A percentile compares a stretch with the other conserved stretches of the same genome.
phyloP scores from a whole-genome alignment of 2,797 vertebrate species.

The Acipenser transmontanus region DNA sequence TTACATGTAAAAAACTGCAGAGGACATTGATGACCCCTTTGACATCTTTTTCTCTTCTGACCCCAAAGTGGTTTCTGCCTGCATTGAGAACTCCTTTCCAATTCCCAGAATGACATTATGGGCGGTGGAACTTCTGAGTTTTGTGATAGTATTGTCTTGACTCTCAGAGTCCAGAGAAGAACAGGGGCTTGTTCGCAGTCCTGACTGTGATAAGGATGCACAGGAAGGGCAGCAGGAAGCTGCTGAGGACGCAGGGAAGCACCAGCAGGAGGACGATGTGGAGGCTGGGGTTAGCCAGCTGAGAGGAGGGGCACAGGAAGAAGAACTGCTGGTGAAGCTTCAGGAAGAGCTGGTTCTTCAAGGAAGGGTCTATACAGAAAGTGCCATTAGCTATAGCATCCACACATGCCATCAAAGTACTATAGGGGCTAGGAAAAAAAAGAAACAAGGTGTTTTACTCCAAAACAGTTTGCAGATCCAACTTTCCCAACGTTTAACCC shows the following conservation, averaged over 20 bases:
- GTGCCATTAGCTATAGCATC: rapidly evolving
- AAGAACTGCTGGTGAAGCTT: conserved; percentile 51
- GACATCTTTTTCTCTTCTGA: no score
- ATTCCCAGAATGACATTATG: no score
- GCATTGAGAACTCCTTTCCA: no score
- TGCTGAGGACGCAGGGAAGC: conserved; percentile 33
- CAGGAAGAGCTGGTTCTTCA: conserved; percentile 43
- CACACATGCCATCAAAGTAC: conserved; percentile 39
- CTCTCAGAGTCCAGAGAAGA: no score
- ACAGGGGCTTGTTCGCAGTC: not conserved
- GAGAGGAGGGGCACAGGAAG: conserved; percentile 26
- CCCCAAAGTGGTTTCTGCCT: no score
- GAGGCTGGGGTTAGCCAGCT: conserved; percentile 39
- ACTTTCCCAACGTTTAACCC: no score
- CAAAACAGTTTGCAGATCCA: no score
- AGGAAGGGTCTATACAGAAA: conserved; percentile 20
- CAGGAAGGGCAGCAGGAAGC: conserved; percentile 41
- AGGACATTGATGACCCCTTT: no score
- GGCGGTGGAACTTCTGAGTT: no score
- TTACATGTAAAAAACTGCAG: no score
- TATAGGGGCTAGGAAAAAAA: conserved; percentile 42
- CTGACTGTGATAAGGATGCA: conserved; percentile 29
- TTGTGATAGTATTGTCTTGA: no score
- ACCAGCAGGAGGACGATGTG: conserved; percentile 36
- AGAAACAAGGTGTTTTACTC: not conserved